Evolutionary conservation across 2,888 invertebrate genomes (phyloP).

Genomic region (Drosophila hamatofila): DNA sequence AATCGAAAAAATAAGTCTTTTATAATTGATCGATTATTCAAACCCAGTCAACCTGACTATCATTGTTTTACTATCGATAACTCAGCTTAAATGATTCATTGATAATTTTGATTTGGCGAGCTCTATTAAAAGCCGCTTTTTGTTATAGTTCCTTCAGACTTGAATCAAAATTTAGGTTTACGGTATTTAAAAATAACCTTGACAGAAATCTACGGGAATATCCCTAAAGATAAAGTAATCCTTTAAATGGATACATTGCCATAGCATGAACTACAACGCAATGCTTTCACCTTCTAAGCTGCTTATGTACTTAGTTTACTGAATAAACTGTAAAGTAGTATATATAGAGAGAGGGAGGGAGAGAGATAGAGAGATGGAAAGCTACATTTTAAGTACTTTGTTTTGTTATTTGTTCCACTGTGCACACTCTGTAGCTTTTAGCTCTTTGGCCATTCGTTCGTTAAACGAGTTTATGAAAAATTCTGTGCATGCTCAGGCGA

Average conservation of each 20-base stretch:
- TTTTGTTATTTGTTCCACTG: constrained; percentile 15
- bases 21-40: not conserved
- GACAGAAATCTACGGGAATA: not conserved
- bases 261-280: constrained; percentile 6
- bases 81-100: not conserved
- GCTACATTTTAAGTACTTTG: constrained; percentile 1
- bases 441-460: constrained; percentile 39
- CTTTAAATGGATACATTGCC: not conserved
- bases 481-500: constrained; percentile 70
- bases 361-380: not conserved
- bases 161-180: not conserved
- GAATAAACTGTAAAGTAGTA: constrained; percentile 24
- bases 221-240: not conserved
- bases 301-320: constrained; percentile 41
- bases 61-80: not conserved
- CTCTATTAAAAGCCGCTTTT: too few relatives aligned
- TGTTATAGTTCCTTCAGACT: not conserved
- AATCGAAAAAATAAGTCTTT: too few relatives aligned
- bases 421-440: constrained; percentile 7
- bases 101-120: not conserved
- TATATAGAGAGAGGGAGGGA: too few relatives aligned
- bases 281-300: constrained; percentile 35
- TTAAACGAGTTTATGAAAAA: constrained; percentile 71
- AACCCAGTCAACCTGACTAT: not conserved
- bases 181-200: not conserved